These are phyloP conservation scores for Delichon dasypus DNA, from an alignment of 2,797 vertebrate genomes.

Conservation along the genomic window DNA sequence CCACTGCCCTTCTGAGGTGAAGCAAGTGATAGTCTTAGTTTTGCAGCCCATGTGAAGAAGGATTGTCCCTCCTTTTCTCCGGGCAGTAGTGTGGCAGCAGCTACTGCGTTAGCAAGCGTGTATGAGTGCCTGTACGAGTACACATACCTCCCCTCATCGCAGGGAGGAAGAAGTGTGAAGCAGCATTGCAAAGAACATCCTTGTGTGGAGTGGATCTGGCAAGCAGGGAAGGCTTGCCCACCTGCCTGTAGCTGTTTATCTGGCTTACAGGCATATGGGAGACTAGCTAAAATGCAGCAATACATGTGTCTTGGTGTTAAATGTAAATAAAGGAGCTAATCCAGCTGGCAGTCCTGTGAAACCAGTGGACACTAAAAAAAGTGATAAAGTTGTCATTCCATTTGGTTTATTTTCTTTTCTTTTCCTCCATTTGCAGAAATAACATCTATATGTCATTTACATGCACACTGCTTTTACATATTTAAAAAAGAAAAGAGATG, in stretches of 20 bases:
- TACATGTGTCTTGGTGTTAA: neutral
- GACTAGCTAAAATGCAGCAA: neutral
- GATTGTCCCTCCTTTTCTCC: neutral
- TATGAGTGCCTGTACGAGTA: neutral
- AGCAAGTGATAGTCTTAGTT: neutral
- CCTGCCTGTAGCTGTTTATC: constrained; percentile 2
- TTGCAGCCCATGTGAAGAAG: neutral
- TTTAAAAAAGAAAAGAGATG: neutral
- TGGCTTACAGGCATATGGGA: neutral
- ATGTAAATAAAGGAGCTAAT: neutral
- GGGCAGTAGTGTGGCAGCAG: neutral
- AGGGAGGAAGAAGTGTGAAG: neutral
- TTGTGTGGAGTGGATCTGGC: neutral
- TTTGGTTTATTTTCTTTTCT: constrained; percentile 17
- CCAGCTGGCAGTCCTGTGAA: constrained; percentile 13
- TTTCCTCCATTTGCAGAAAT: constrained; percentile 57
- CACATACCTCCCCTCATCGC: neutral
- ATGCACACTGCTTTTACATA: constrained; percentile 43
- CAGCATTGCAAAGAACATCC: neutral
- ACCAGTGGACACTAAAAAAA: constrained; percentile 18
- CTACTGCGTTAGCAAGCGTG: neutral
- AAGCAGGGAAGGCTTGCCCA: neutral
- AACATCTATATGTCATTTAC: constrained; percentile 69
- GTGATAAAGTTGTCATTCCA: neutral
- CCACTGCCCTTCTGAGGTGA: neutral